Evolutionary conservation across 2,888 invertebrate genomes (phyloP), one percentile per base, ranked within the genome.

Genomic region (Lamellibrachia columna): DNA sequence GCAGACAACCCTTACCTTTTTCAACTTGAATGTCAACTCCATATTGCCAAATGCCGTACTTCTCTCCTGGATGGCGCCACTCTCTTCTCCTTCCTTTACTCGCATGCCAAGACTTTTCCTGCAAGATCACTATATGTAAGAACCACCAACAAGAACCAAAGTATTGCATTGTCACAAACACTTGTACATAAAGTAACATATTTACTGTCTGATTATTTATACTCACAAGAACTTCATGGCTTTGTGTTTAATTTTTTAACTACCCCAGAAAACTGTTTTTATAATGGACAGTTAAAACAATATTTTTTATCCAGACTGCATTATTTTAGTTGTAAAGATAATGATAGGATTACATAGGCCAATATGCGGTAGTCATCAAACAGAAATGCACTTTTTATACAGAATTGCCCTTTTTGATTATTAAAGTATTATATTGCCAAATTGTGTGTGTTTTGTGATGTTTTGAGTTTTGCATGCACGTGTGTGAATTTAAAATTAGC

Each of bases 81-180:
- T 55, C 75, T 95, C 95, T 8, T 95, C 94, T 95, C 98, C 98
- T 94, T 97, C 97, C 92, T 97, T 96, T 53, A 98, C 96, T 95
- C 98, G 97, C 94, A 98, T 98, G 53, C 98, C 98, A 55, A 98
- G 97, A 94, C 97, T 97, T 90, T 97, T 97, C 95, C 98, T 98
- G 95, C 95, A 97, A 94, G 94, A 94, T 93, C 94, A 93, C 93
- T 91, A 93, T 92, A 0, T n/a, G n/a, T 40, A 53, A 2, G 6
- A 58, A 53, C 55, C 40, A n/a, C 52, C 9, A n/a, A 75, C 15
- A 75, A 75, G 75, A 22, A 75, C 75, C 15, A 75, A 15, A 75
- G 40, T 75, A 15, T 75, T 75, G 75, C 75, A 22, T 75, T 75
- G 3, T 75, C 75, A 75, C 6, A 15, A 75, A 75, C 15, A 55